Conservation (phyloP, 2,797 vertebrate genomes). For the Eulemur mongoz region DNA sequence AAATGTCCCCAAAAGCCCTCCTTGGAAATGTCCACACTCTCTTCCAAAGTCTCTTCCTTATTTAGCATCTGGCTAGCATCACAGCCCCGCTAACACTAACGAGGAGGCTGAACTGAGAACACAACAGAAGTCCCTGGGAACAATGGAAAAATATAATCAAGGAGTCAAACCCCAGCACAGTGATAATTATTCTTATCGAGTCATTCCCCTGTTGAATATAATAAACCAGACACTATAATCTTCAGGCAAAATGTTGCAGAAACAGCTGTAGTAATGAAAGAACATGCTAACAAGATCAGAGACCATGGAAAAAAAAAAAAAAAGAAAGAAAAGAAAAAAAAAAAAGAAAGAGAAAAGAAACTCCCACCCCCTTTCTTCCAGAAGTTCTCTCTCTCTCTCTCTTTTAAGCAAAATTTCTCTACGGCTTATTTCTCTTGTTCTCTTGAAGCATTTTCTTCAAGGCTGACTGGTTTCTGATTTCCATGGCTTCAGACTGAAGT, state of each 20-base stretch:
- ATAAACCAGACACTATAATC: slow-evolving; percentile 52
- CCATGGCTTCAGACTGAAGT: not conserved
- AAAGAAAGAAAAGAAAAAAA: accelerated
- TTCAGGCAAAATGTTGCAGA: slow-evolving; percentile 19
- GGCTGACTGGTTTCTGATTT: slow-evolving; percentile 1
- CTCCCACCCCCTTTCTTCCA: not conserved
- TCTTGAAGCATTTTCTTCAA: not conserved
- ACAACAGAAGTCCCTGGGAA: not conserved
- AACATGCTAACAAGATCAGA: slow-evolving; percentile 48
- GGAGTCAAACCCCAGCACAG: slow-evolving; percentile 43
- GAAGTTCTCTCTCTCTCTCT: not conserved
- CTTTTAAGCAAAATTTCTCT: not conserved
- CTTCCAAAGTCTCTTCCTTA: not conserved
- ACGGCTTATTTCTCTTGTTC: not conserved
- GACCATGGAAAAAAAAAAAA: not conserved
- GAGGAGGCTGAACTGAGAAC: not conserved
- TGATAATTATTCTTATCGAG: not conserved
- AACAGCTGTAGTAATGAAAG: slow-evolving; percentile 68
- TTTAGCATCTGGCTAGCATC: not conserved
- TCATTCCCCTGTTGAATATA: slow-evolving; percentile 11
- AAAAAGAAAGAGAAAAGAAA: not conserved
- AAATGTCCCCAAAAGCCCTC: accelerated
- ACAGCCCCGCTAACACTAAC: accelerated
- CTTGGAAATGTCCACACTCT: not conserved
- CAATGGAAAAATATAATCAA: not conserved